Conservation (phyloP, 2,113 vertebrate species). For the Gymnogyps californianus region DNA sequence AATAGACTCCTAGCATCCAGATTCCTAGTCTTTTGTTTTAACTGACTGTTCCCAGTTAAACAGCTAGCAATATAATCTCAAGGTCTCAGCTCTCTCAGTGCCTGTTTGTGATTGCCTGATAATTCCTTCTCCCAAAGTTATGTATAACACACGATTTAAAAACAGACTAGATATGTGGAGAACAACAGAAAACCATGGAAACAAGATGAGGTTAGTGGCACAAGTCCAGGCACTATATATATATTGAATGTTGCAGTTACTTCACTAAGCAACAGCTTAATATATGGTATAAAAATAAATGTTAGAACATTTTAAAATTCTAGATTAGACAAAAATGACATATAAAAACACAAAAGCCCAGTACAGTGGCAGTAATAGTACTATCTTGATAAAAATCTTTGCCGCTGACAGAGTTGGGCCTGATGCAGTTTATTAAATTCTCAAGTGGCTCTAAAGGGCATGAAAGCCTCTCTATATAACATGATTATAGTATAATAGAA, state of each 20-base stretch:
- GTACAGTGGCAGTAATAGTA: neutral
- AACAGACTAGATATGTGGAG: neutral
- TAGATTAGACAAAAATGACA: neutral
- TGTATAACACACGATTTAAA: neutral
- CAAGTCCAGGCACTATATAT: slow-evolving; percentile 20
- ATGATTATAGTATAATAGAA: neutral
- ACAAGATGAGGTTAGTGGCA: slow-evolving; percentile 40
- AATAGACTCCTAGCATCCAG: neutral
- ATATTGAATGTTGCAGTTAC: neutral
- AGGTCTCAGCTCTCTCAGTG: neutral
- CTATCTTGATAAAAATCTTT: slow-evolving; percentile 13
- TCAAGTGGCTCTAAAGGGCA: slow-evolving; percentile 30
- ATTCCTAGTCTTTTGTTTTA: neutral
- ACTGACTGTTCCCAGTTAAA: neutral
- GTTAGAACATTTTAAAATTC: neutral
- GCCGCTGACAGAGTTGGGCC: neutral
- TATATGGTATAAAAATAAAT: slow-evolving; percentile 7
- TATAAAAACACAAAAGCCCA: neutral
- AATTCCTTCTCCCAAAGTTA: neutral
- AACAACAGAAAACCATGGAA: slow-evolving; percentile 61
- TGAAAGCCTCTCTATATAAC: neutral
- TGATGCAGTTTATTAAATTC: slow-evolving; percentile 12
- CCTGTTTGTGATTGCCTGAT: neutral
- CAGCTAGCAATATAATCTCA: neutral
- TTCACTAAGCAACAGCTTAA: slow-evolving; percentile 40